phyloP scores from a whole-genome alignment of 2,797 vertebrate species.

The Bradypodion pumilum region DNA sequence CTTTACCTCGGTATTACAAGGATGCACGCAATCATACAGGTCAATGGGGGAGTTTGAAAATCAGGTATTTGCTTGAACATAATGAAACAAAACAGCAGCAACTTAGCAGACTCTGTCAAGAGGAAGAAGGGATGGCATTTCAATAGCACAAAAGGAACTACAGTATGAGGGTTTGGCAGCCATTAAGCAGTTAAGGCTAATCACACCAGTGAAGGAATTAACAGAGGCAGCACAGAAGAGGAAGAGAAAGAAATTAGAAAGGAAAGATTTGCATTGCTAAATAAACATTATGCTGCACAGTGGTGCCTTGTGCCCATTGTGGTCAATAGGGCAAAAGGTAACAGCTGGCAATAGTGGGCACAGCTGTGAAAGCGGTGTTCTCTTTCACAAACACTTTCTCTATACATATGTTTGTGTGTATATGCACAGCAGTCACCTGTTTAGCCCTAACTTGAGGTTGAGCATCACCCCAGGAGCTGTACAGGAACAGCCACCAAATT shows the following conservation, averaged over 20 bases:
- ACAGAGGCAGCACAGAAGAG: constrained; percentile 19
- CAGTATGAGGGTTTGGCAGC: constrained; percentile 52
- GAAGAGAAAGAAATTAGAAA: constrained; percentile 28
- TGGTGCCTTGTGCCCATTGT: no score
- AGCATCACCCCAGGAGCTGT: no score
- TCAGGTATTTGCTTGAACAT: constrained; percentile 68
- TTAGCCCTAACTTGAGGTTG: no score
- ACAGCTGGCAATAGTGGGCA: neutral
- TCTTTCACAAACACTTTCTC: no score
- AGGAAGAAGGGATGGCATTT: constrained; percentile 48
- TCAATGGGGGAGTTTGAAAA: constrained; percentile 63
- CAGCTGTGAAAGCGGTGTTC: no score
- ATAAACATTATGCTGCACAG: constrained; percentile 18
- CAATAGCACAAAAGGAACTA: constrained; percentile 49
- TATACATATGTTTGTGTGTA: no score
- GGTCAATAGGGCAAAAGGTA: neutral
- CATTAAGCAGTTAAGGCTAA: constrained; percentile 64
- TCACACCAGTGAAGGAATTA: neutral
- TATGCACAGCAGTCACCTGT: no score
- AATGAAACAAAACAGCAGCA: constrained; percentile 69
- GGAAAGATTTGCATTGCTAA: constrained; percentile 16
- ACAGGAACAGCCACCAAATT: neutral
- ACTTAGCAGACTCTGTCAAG: constrained; percentile 60
- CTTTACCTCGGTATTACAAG: neutral
- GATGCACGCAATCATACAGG: constrained; percentile 46